phyloP scores from a whole-genome alignment of 1,140 invertebrate species.

The Drosophila nigromelanica region DNA sequence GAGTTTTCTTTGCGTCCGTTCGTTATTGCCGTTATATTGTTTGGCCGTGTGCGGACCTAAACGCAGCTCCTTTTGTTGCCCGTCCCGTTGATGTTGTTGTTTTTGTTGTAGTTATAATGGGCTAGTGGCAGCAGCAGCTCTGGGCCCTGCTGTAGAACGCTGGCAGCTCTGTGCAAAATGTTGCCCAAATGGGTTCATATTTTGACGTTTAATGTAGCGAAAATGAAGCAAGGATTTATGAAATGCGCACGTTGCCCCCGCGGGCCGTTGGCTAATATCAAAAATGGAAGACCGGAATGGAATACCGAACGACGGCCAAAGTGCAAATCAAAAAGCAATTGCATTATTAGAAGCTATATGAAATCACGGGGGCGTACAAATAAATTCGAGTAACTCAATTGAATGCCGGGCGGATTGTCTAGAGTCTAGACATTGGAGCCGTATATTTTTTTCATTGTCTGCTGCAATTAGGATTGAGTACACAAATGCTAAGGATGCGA shows the following conservation, averaged over 20 bases:
- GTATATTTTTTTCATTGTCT: conserved; percentile 23
- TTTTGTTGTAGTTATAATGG: conserved; percentile 72
- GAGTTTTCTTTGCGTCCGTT: conserved; percentile 71
- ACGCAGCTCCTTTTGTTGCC: conserved; percentile 37
- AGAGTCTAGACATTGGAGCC: conserved; percentile 36
- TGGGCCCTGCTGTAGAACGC: conserved; percentile 9
- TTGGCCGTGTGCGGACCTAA: conserved; percentile 52
- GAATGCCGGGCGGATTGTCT: conserved; percentile 25
- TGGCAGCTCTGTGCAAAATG: conserved; percentile 61
- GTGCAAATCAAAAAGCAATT: conserved; percentile 80
- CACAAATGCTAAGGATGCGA: conserved; percentile 10
- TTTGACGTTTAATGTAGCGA: conserved; percentile 82
- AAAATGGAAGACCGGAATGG: conserved; percentile 20
- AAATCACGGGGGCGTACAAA: conserved; percentile 50
- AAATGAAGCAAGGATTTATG: conserved; percentile 81
- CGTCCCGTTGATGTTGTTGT: conserved; percentile 18
- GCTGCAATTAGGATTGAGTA: conserved; percentile 18
- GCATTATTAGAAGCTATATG: conserved; percentile 72
- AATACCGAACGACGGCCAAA: conserved; percentile 24
- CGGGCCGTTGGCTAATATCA: conserved; percentile 24
- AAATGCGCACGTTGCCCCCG: conserved; percentile 75
- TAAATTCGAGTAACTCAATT: conserved; percentile 46
- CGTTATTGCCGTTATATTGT: conserved; percentile 71
- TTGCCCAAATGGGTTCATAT: conserved; percentile 81
- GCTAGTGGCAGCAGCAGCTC: conserved; percentile 55